These are phyloP conservation scores for Drosophila pseudotalamancana DNA, from an alignment of 2,888 invertebrate species.

Conservation along the genomic window DNA sequence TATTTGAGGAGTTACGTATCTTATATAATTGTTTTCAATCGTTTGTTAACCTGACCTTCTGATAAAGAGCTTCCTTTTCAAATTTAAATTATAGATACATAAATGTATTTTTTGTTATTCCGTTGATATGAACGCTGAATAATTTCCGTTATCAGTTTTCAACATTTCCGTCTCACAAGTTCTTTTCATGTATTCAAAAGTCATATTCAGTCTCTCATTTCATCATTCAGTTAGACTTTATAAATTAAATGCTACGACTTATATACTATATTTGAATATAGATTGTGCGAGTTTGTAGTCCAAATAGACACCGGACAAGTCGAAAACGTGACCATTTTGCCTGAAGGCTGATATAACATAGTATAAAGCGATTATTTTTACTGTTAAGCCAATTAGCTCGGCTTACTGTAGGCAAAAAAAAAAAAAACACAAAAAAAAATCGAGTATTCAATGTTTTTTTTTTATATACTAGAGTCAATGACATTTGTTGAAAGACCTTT, in stretches of 20 bases:
- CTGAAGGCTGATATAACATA: constrained; percentile 9
- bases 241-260: too few species aligned
- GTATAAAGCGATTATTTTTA: constrained; percentile 60
- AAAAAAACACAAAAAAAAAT: constrained; percentile 3
- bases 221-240: too few species aligned
- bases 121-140: too few species aligned
- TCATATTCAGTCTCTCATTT: too few species aligned
- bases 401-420: constrained; percentile 20
- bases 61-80: too few species aligned
- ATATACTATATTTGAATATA: neutral
- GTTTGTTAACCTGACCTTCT: too few species aligned
- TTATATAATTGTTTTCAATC: too few species aligned
- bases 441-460: neutral
- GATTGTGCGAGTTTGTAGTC: constrained; percentile 8
- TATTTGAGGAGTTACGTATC: too few species aligned
- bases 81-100: too few species aligned
- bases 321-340: constrained; percentile 38
- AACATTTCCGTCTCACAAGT: neutral
- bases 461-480: constrained; percentile 46
- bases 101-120: too few species aligned
- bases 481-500: constrained; percentile 27
- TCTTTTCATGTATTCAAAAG: too few species aligned
- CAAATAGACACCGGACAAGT: constrained; percentile 18
- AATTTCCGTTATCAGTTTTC: too few species aligned
- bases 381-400: constrained; percentile 64